phyloP scores from a whole-genome alignment of 2,797 vertebrate species.

The Carcharodon carcharias region DNA sequence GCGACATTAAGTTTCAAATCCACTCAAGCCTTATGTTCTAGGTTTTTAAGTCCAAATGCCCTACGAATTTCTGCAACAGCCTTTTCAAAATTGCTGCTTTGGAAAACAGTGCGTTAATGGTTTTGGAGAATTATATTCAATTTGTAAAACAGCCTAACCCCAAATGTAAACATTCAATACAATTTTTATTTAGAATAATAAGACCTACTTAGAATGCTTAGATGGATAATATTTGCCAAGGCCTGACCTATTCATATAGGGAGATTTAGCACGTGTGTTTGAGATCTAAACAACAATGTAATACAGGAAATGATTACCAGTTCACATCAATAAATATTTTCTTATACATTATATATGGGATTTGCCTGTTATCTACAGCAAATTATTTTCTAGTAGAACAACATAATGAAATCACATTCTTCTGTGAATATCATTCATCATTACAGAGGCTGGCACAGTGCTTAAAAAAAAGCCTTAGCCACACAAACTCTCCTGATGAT shows the following conservation, averaged over 20 bases:
- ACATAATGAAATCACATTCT: neutral
- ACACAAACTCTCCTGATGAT: neutral
- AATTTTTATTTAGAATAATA: neutral
- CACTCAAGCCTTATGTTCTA: neutral
- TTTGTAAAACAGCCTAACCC: neutral
- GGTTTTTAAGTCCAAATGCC: neutral
- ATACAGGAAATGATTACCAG: neutral
- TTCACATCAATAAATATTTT: constrained; percentile 18
- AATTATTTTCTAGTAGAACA: constrained; percentile 2
- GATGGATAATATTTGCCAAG: neutral
- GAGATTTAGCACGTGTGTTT: neutral
- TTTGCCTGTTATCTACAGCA: neutral
- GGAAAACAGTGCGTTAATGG: neutral
- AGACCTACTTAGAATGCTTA: neutral
- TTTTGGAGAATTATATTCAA: neutral
- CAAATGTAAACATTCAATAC: neutral
- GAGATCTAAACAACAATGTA: constrained; percentile 13
- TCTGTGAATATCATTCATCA: constrained; percentile 1
- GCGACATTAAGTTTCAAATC: neutral
- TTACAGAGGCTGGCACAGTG: neutral
- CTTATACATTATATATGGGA: constrained; percentile 3
- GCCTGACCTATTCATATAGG: neutral
- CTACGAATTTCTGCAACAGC: neutral
- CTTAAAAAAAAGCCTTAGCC: neutral
- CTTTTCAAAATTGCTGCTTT: neutral